These are phyloP conservation scores for Tinea semifulvella DNA, from an alignment of 2,888 invertebrate genomes.

Conservation along the genomic window DNA sequence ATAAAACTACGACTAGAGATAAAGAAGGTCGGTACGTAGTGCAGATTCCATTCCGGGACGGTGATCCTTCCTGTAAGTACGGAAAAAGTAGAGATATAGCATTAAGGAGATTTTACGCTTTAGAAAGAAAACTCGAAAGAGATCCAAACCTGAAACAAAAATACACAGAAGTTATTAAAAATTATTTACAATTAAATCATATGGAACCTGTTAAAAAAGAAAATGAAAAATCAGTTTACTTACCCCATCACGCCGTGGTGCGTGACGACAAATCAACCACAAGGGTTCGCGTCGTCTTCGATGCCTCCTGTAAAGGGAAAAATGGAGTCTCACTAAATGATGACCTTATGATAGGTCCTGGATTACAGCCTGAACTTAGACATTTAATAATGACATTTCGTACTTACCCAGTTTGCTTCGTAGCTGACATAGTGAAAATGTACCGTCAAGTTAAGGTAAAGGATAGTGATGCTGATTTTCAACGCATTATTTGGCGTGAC, in stretches of 20 bases:
- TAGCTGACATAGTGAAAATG: slow-evolving; percentile 24
- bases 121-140: slow-evolving; percentile 20
- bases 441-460: slow-evolving; percentile 21
- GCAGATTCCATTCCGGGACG: slow-evolving; percentile 18
- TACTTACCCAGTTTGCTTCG: slow-evolving; percentile 20
- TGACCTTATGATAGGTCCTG: slow-evolving; percentile 13
- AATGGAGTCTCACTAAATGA: slow-evolving; percentile 16
- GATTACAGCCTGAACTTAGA: slow-evolving; percentile 19
- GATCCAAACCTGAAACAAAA: slow-evolving; percentile 18
- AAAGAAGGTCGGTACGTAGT: slow-evolving; percentile 18
- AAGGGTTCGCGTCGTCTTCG: slow-evolving; percentile 15
- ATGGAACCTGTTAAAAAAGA: slow-evolving; percentile 14
- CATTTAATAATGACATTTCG: slow-evolving; percentile 23
- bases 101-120: slow-evolving; percentile 17
- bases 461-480: slow-evolving; percentile 19
- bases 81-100: slow-evolving; percentile 20
- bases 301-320: slow-evolving; percentile 16
- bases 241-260: slow-evolving; percentile 15
- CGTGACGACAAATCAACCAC: slow-evolving; percentile 14
- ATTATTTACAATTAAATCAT: slow-evolving; percentile 18
- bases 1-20: slow-evolving; percentile 20
- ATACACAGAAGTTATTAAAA: slow-evolving; percentile 18
- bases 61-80: slow-evolving; percentile 17
- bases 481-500: slow-evolving; percentile 22
- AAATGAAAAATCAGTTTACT: slow-evolving; percentile 14